Percentiles rank a stretch among this genome's conserved stretches.
Conservation (phyloP, 64 coral and sea anemone species). For the Porites australiensis region DNA sequence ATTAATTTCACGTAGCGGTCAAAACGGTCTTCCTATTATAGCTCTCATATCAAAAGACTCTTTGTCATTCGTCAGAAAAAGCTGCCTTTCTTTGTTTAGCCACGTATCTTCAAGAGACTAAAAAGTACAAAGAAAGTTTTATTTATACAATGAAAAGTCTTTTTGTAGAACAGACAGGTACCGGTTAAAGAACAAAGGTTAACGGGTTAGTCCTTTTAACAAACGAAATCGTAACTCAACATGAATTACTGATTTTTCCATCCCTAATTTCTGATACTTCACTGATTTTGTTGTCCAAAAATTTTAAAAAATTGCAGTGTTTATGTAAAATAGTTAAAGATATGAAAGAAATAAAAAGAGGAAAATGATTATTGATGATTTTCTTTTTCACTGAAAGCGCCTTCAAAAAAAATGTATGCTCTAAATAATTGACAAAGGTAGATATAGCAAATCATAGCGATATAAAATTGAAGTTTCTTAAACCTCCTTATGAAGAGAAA, state of each 20-base stretch:
- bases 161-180: not conserved
- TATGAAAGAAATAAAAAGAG: too few relatives aligned
- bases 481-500: not conserved
- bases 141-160: conserved; percentile 8
- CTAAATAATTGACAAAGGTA: conserved; percentile 43
- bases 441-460: not conserved
- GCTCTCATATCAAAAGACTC: too few relatives aligned
- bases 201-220: not conserved
- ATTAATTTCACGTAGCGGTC: too few relatives aligned
- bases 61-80: not conserved
- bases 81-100: conserved; percentile 23
- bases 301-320: too few relatives aligned
- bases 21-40: not conserved
- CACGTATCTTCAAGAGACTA: conserved; percentile 16
- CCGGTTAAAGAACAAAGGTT: not conserved
- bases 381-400: not conserved
- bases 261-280: conserved; percentile 16
- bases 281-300: not conserved
- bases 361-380: too few relatives aligned
- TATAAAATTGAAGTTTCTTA: not conserved
- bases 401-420: conserved; percentile 24
- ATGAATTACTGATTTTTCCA: not conserved
- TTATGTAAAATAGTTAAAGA: too few relatives aligned
- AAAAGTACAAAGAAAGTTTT: not conserved
- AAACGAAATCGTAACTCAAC: not conserved